Base-by-base conservation (phyloP, 2,888 invertebrate genomes). In the Microdon myrmicae region DNA sequence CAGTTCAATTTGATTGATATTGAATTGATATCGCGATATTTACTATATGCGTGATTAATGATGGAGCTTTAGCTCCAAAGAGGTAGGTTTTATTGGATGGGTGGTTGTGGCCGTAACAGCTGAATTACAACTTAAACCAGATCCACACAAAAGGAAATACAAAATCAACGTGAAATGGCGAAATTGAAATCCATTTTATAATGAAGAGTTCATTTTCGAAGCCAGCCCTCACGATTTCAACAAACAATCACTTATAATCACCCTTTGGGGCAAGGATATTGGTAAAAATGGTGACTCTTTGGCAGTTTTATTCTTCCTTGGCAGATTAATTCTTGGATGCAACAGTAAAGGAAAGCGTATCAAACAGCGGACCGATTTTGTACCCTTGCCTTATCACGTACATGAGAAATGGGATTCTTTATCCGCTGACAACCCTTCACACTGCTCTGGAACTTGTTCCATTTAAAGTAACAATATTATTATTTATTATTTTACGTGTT, bases 101-200 rank as follows among this genome's bases (percentile, higher is more conserved):
- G n/a, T n/a, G n/a, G n/a, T n/a, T n/a, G n/a, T n/a, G n/a, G n/a
- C n/a, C 20, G 23, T 47, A 29, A 1, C 54, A 25, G 47, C 54
- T 82, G 78, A 22, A 80, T 93, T 94, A 29, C 90, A 93, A 76
- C 81, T 95, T 66, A 90, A 90, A 68, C 94, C 94, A 2, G 92
- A 92, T 74, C 87, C 89, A 0, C 90, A 90, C 76, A 91, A 92
- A 79, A 89, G 90, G 73, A 93, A 94, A 76, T 90, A 88, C 79
- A 94, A 92, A 80, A 94, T 96, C 1, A 87, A 89, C 13, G 89
- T 93, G 67, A 96, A 95, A 81, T 94, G 96, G 90, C 89, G 92
- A 72, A 96, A 94, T 43, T 80, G 96, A 54, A 96, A 96, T 82
- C 96, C 96, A 3, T 88, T 93, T 48, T 97, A 88, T 84, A 93